Evolutionary conservation across 2,888 invertebrate genomes (phyloP), one percentile per base, ranked within the genome.

Genomic region (Meteorus cinctellus): DNA sequence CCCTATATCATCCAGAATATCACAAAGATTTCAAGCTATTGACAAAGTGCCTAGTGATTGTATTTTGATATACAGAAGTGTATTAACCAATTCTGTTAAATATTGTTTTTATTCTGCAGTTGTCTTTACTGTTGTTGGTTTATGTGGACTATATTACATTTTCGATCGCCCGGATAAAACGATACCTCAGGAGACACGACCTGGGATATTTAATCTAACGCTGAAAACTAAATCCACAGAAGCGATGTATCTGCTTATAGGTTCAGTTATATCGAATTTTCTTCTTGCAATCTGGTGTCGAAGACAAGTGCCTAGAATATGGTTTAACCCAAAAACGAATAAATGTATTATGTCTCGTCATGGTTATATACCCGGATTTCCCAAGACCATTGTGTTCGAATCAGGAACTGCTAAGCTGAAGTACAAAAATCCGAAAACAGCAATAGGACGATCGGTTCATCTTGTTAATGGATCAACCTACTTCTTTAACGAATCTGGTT

Each of bases 401-500:
- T 16, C 71, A 16, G 62, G 41, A 27, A 3, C 1, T 29, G 60
- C 27, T 12, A 16, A 5, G 12, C 14, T 12, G 8, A 71, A 71
- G 14, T 8, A n/a, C 12, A 27, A 16, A 48, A 67, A 27, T 45
- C 29, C 45, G n/a, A 19, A 4, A 16, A 45, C 14, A 16, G 10
- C 10, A 41, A 4, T 62, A 16, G 45, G 27, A 0, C 45, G 24
- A 2, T 8, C 45, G 3, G 3, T 31, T 14, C 71, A 71, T 31
- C 1, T 16, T 36, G 24, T 71, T n/a, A 41, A 71, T 16, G 71
- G 71, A 16, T 62, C 10, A 62, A 41, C n/a, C 3, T 62, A 45
- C n/a, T 45, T 45, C n/a, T 4, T 71, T 45, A 41, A 6, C 1
- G 62, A 71, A n/a, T 12, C 29, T 2, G 24, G 29, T 45, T 71